Evolutionary conservation across 2,888 invertebrate species (phyloP).

Genomic region (Entomobrya multifasciata): DNA sequence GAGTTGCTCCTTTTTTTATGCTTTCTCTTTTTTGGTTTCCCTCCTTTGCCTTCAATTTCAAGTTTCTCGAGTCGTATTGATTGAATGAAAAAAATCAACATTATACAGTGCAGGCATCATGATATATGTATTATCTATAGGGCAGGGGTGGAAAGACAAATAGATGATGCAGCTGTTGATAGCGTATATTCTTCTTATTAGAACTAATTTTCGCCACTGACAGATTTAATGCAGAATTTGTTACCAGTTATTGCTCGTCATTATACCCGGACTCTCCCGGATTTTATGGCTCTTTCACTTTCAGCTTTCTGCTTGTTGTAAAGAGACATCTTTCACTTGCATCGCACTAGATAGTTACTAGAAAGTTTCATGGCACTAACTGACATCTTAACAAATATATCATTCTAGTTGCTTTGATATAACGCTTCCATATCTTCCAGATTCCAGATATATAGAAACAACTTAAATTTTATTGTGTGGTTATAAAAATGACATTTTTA

Average conservation of each 20-base stretch:
- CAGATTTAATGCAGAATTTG: conserved; percentile 14
- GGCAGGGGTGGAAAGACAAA: too few relatives aligned
- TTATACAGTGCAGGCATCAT: too few relatives aligned
- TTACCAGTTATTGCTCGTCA: background rate
- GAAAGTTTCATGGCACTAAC: too few relatives aligned
- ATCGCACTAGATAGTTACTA: too few relatives aligned
- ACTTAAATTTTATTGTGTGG: background rate
- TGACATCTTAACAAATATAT: too few relatives aligned
- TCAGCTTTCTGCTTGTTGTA: background rate
- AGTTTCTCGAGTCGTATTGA: background rate
- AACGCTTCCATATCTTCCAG: background rate
- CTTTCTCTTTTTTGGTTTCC: background rate
- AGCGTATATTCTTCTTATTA: background rate
- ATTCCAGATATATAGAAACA: too few relatives aligned
- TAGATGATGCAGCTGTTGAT: background rate
- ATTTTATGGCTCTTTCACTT: background rate
- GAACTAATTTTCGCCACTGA: conserved; percentile 12
- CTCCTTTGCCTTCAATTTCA: background rate
- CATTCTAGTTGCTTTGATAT: background rate
- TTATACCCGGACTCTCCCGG: background rate
- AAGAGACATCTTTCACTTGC: too few relatives aligned
- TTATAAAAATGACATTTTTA: too few relatives aligned
- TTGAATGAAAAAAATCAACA: background rate
- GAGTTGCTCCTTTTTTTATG: background rate
- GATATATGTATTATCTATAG: too few relatives aligned